Conservation (phyloP, 2,888 invertebrate genomes). For the Crioceris asparagi region DNA sequence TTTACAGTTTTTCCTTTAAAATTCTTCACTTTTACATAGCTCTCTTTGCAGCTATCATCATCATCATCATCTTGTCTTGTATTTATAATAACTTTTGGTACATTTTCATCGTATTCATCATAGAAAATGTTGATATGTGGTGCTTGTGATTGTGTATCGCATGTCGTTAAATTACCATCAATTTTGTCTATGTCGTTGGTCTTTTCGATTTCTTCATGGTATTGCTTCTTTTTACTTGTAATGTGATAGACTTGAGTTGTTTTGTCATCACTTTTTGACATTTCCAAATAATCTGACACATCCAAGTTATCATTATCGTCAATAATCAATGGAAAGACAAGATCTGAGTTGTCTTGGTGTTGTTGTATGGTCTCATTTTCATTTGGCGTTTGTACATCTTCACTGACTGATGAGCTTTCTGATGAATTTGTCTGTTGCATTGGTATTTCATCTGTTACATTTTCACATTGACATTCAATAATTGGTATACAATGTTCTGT, state of each 20-base stretch:
- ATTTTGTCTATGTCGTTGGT: conserved; percentile 1
- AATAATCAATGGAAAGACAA: too few relatives aligned
- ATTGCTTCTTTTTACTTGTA: neutral
- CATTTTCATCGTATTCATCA: conserved; percentile 4
- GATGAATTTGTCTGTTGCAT: too few relatives aligned
- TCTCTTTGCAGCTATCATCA: conserved; percentile 6
- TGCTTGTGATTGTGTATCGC: conserved; percentile 5
- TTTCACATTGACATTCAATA: too few relatives aligned
- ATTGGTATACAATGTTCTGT: too few relatives aligned
- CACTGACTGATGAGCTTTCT: too few relatives aligned
- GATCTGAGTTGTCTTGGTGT: too few relatives aligned
- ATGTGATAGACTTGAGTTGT: conserved; percentile 11
- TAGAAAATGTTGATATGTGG: conserved; percentile 7
- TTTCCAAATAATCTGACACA: too few relatives aligned
- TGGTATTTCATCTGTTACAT: too few relatives aligned
- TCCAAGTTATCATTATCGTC: too few relatives aligned
- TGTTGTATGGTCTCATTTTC: too few relatives aligned
- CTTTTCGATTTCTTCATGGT: conserved; percentile 2
- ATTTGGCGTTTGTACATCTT: too few relatives aligned
- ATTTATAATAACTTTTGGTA: conserved; percentile 7
- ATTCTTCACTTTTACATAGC: conserved; percentile 3
- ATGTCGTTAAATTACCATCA: neutral
- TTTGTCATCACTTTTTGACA: too few relatives aligned
- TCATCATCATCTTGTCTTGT: conserved; percentile 1
- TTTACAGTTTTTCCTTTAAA: neutral